Evolutionary conservation across 2,888 invertebrate genomes (phyloP).

Genomic region (Aporophyla nigra): DNA sequence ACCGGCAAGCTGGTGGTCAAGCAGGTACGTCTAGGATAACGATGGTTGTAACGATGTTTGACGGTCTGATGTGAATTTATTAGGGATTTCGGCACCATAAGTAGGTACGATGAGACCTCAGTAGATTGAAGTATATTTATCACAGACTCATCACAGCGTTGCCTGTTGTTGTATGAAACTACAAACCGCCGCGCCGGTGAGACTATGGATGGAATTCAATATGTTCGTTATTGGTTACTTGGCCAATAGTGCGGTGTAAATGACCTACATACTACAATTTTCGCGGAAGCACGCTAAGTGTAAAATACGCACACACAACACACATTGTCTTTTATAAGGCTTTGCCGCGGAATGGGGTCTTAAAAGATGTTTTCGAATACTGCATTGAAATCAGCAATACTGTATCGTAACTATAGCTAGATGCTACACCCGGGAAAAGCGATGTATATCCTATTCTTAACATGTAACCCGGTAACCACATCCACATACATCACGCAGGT

Average conservation of each 20-base stretch:
- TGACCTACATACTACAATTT: slow-evolving; percentile 20
- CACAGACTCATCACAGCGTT: background rate
- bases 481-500: slow-evolving; percentile 40
- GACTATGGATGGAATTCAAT: background rate
- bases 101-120: background rate
- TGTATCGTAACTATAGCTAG: background rate
- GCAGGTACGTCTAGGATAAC: slow-evolving; percentile 74
- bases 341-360: too few relatives aligned
- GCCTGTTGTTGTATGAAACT: background rate
- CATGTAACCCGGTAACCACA: slow-evolving; percentile 45
- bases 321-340: too few relatives aligned
- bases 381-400: too few relatives aligned
- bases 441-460: slow-evolving; percentile 50
- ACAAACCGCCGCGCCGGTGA: background rate
- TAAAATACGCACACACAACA: background rate
- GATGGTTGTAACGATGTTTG: background rate
- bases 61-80: too few relatives aligned
- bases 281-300: slow-evolving; percentile 23
- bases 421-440: slow-evolving; percentile 32
- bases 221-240: background rate
- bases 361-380: too few relatives aligned
- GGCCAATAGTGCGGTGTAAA: slow-evolving; percentile 10
- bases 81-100: background rate
- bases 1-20: slow-evolving; percentile 72
- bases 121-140: too few relatives aligned